A percentile compares a stretch with the other conserved stretches of the same genome.
Conservation (phyloP, 1,140 invertebrate species). For the Dreissena rostriformis region DNA sequence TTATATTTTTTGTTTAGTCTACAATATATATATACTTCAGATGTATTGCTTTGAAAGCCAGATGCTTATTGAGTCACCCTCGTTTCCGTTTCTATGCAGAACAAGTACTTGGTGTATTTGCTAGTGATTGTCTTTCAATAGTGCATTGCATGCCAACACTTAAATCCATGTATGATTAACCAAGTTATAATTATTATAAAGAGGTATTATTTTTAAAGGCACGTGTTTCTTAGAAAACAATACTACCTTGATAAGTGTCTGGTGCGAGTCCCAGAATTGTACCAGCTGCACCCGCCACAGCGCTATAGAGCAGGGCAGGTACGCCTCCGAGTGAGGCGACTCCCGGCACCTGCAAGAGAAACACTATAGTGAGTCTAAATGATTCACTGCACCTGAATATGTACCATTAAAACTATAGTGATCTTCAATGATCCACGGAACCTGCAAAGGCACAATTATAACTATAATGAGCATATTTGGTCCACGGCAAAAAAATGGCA, state of each 20-base stretch:
- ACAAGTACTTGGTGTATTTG: too few species aligned
- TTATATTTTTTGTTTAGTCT: too few species aligned
- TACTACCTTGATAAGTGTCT: slow-evolving; percentile 49
- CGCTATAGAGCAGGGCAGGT: slow-evolving; percentile 56
- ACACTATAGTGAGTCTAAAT: neutral
- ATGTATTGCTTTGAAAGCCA: too few species aligned
- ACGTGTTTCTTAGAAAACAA: neutral
- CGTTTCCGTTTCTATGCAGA: too few species aligned
- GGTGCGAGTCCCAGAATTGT: slow-evolving; percentile 46
- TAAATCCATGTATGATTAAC: too few species aligned
- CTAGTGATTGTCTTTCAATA: too few species aligned
- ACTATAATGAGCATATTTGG: neutral
- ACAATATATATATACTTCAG: too few species aligned
- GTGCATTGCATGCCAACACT: too few species aligned
- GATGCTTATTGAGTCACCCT: too few species aligned
- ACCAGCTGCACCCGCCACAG: slow-evolving; percentile 41
- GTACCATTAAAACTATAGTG: neutral
- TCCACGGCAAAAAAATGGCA: neutral
- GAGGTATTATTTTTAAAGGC: neutral
- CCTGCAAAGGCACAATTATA: neutral
- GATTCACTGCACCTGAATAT: neutral
- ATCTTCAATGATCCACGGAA: neutral
- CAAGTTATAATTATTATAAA: neutral
- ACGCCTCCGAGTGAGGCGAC: slow-evolving; percentile 52
- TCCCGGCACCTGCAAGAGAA: slow-evolving; percentile 55